Evolutionary conservation across 2,113 vertebrate genomes (phyloP).

Genomic region (Taurulus bubalis): DNA sequence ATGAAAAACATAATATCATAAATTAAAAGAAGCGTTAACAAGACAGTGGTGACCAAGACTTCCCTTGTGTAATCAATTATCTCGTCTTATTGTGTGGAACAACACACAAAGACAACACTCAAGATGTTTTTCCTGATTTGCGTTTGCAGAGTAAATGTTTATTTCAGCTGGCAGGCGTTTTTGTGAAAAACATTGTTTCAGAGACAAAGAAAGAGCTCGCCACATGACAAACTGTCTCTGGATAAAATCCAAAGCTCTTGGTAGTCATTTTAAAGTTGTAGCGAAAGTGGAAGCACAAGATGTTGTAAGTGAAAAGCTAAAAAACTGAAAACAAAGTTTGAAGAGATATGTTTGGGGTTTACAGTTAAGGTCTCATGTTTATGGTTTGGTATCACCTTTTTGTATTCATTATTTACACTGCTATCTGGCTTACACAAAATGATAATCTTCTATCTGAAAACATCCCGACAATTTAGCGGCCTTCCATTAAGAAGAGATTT

Average conservation of each 20-base stretch:
- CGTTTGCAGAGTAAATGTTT: neutral
- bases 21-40: neutral
- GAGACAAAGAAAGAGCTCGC: neutral
- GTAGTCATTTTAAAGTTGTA: neutral
- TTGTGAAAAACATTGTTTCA: conserved; percentile 3
- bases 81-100: neutral
- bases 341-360: neutral
- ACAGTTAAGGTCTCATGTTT: neutral
- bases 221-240: neutral
- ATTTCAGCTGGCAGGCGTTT: neutral
- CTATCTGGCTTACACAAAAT: neutral
- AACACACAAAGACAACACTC: neutral
- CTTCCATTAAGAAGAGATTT: neutral
- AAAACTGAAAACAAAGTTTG: neutral
- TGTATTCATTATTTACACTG: neutral
- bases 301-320: neutral
- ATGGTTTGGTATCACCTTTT: neutral
- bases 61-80: neutral
- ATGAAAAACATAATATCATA: neutral
- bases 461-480: neutral
- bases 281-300: neutral
- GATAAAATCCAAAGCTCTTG: neutral
- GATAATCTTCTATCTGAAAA: neutral
- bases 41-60: neutral
- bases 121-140: neutral